Conservation (phyloP, 37 sponge, comb jelly and placozoan species). For the Diacarnus erythraeanus region DNA sequence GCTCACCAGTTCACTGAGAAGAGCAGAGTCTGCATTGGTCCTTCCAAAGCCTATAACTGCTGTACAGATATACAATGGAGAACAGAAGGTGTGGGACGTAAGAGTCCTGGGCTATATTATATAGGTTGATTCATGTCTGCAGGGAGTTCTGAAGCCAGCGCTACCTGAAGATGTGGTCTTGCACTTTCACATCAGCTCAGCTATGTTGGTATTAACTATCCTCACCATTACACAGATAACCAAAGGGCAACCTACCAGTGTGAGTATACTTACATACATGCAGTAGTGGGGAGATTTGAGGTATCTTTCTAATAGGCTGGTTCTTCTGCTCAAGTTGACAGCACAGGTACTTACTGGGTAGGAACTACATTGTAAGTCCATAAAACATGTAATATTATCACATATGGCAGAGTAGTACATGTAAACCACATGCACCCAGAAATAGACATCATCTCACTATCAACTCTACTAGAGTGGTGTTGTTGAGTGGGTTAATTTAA, state of each 20-base stretch:
- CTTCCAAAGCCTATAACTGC: conserved; percentile 39
- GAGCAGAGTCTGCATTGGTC: conserved; percentile 38
- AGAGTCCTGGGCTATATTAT: neutral
- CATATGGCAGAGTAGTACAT: neutral
- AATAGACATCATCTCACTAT: neutral
- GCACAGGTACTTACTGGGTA: conserved; percentile 17
- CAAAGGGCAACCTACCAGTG: conserved; percentile 10
- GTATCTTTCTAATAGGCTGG: neutral
- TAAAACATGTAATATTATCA: neutral
- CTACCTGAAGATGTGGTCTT: conserved; percentile 70
- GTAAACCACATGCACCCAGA: neutral
- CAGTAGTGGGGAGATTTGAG: neutral
- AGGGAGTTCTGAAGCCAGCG: conserved; percentile 66
- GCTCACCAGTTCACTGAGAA: conserved; percentile 17
- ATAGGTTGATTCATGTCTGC: neutral
- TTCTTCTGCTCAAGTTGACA: neutral
- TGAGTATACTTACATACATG: neutral
- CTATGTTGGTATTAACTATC: conserved; percentile 57
- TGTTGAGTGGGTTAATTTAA: neutral
- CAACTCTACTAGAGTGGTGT: neutral
- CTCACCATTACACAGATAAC: conserved; percentile 23
- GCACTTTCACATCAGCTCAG: conserved; percentile 58
- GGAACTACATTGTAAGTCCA: conserved; percentile 55
- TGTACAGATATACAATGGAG: conserved; percentile 39
- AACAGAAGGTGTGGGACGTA: conserved; percentile 28